Evolutionary conservation across 2,888 invertebrate genomes (phyloP).

Genomic region (Diachrysia chrysitis): DNA sequence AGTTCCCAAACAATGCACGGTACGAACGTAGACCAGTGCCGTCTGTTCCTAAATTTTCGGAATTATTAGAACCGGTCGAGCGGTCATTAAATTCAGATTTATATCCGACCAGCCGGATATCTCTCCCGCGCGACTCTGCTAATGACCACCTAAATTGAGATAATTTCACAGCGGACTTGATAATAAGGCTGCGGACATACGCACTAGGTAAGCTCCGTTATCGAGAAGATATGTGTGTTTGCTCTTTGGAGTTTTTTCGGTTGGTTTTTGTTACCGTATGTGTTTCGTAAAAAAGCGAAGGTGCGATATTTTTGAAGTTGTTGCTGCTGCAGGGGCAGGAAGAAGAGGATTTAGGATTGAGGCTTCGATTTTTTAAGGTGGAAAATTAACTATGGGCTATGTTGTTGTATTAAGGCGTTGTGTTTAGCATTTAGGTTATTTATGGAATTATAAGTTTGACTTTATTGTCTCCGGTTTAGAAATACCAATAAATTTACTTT

Average conservation of each 20-base stretch:
- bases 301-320: not conserved
- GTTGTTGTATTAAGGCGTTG: too few species aligned
- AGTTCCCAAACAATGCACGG: slow-evolving; percentile 42
- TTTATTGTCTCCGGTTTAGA: too few species aligned
- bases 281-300: not conserved
- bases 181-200: slow-evolving; percentile 71
- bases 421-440: too few species aligned
- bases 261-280: slow-evolving; percentile 1
- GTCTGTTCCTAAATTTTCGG: slow-evolving; percentile 77
- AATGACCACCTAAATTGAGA: slow-evolving; percentile 90
- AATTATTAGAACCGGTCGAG: slow-evolving; percentile 80
- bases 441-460: too few species aligned
- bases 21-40: not conserved
- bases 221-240: slow-evolving; percentile 5
- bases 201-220: slow-evolving; percentile 27
- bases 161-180: slow-evolving; percentile 85
- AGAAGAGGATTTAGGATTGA: too few species aligned
- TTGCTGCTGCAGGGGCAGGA: too few species aligned
- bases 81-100: slow-evolving; percentile 89
- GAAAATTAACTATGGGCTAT: too few species aligned
- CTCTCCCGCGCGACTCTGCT: slow-evolving; percentile 87
- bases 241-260: slow-evolving; percentile 11
- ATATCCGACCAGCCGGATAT: slow-evolving; percentile 84
- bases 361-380: too few species aligned
- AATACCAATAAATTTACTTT: too few species aligned